Conservation (phyloP, 2,113 vertebrate species). For the Dicrurus megarhynchus region DNA sequence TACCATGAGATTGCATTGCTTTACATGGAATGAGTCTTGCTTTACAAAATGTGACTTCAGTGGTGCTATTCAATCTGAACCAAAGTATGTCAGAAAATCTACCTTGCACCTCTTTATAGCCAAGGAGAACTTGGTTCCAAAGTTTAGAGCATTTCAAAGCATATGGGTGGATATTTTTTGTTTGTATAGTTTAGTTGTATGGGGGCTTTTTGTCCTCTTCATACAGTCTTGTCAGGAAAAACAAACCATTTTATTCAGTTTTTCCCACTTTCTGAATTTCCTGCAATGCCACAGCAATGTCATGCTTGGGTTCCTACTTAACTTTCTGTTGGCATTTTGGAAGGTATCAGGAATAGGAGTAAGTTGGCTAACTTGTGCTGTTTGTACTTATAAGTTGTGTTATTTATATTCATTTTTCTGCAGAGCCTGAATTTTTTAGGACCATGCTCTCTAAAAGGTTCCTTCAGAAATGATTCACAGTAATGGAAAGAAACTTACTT, state of each 20-base stretch:
- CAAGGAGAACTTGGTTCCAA: neutral
- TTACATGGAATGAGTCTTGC: neutral
- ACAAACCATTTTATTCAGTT: neutral
- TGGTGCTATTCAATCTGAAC: neutral
- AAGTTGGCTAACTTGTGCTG: neutral
- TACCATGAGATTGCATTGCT: neutral
- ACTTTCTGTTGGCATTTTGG: neutral
- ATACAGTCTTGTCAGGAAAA: neutral
- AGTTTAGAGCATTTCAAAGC: neutral
- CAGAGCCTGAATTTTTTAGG: neutral
- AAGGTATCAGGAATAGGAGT: neutral
- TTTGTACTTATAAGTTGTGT: neutral
- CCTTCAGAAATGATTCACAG: neutral
- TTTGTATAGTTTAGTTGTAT: neutral
- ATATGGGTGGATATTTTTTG: neutral
- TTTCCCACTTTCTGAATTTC: neutral
- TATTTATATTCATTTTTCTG: neutral
- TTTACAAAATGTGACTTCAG: neutral
- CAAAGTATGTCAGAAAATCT: neutral
- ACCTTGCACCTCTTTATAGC: neutral
- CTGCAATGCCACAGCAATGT: neutral
- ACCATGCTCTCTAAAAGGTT: neutral
- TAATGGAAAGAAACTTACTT: neutral
- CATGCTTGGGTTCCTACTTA: neutral
- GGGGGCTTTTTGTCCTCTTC: accelerated